Evolutionary conservation across 1,140 invertebrate genomes (phyloP), one percentile per base, ranked within the genome.

Genomic region (Alviniconcha marisindica): DNA sequence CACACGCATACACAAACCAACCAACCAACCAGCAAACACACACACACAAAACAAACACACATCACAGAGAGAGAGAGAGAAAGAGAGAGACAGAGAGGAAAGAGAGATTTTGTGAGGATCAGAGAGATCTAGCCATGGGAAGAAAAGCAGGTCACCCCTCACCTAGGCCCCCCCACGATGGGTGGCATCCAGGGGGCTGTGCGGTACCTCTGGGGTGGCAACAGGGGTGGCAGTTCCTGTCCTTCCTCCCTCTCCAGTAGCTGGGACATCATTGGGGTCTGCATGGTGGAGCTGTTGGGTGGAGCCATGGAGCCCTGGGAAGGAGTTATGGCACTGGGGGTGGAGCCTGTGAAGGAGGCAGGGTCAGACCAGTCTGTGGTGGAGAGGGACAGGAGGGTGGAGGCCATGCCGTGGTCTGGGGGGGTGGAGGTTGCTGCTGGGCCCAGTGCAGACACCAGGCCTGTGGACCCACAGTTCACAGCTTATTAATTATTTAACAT

Each of bases 271-370:
- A 80, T 80, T 18, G 78, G 78, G 1, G 77, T 63, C 54, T 44
- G 56, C 1, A 56, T 56, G 15, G 31, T 15, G 21, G 76, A 15
- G 44, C 42, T 79, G 69, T 69, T 21, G 40, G 31, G 31, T 81
- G 80, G 40, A 79, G 78, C 21, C 69, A 83, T 79, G 69, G 38
- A 56, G 78, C 48, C 81, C 74, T 2, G 69, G 73, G 79, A 71
- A 83, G 76, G 36, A 81, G 56, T 48, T 63, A 71, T 66, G 79
- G 63, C 54, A 60, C 33, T 85, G 71, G 66, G 80, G 71, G 38
- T 31, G 33, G 44, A 33, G 44, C 80, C 63, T 73, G 81, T 56
- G 31, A 54, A 48, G 12, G 81, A 38, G 66, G 79, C 44, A 18
- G 81, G 66, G 10, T 82, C 31, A 31, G 79, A 82, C 5, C 48